These are phyloP conservation scores for Lasiurus cinereus DNA, from an alignment of 2,113 vertebrate genomes.

Conservation along the genomic window DNA sequence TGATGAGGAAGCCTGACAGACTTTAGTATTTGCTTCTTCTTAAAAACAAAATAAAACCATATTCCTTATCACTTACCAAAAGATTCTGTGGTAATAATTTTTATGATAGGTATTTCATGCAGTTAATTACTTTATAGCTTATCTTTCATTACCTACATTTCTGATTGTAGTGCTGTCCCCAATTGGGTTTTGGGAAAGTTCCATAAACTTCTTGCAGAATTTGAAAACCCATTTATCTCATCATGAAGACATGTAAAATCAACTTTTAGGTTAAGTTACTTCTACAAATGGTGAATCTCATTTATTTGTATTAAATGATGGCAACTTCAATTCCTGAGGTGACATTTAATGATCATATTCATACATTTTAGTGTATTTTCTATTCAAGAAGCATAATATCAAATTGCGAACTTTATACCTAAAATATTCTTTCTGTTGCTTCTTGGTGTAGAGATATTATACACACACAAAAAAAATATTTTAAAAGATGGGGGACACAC, in stretches of 20 bases:
- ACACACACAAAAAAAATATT: background rate
- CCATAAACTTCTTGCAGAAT: background rate
- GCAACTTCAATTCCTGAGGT: conserved; percentile 4
- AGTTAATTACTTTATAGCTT: conserved; percentile 36
- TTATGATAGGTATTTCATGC: background rate
- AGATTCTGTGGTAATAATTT: background rate
- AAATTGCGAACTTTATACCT: background rate
- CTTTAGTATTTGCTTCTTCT: background rate
- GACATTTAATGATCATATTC: conserved; percentile 11
- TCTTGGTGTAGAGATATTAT: background rate
- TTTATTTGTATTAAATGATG: conserved; percentile 48
- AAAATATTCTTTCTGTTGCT: background rate
- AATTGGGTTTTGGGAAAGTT: background rate
- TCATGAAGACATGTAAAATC: conserved; percentile 28
- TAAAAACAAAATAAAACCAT: background rate
- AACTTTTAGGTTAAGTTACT: background rate
- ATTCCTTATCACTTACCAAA: background rate
- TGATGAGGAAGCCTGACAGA: background rate
- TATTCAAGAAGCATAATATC: background rate
- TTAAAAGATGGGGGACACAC: accelerated
- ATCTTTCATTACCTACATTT: conserved; percentile 36
- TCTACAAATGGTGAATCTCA: background rate
- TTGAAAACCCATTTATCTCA: conserved; percentile 15
- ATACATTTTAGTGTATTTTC: background rate
- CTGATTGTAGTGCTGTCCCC: background rate